Evolutionary conservation across 2,797 vertebrate species (phyloP).

Genomic region (Tapirus indicus): DNA sequence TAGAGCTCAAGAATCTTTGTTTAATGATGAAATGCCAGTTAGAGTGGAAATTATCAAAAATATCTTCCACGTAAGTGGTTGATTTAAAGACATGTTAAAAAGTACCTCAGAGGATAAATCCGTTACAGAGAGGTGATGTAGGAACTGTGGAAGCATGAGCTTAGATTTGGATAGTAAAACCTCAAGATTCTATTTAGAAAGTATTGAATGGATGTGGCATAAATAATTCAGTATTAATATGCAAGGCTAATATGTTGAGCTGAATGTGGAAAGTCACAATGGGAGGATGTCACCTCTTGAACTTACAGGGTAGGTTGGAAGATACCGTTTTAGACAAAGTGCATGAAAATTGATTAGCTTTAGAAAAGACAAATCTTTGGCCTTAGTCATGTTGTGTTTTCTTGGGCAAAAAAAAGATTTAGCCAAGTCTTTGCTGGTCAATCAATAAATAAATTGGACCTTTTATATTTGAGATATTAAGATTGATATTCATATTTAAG

Average conservation of each 20-base stretch:
- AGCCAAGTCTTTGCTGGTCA: background rate
- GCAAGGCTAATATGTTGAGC: background rate
- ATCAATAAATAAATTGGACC: background rate
- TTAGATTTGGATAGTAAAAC: background rate
- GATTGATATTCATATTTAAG: background rate
- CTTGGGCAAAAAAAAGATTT: background rate
- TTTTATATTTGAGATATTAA: constrained; percentile 4
- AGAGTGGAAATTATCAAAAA: background rate
- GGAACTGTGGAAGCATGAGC: background rate
- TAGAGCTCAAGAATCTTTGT: background rate
- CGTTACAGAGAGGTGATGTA: background rate
- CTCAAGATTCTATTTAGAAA: background rate
- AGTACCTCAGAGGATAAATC: background rate
- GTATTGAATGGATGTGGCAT: background rate
- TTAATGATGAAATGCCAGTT: background rate
- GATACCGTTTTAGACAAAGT: background rate
- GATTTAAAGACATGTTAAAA: background rate
- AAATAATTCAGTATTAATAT: background rate
- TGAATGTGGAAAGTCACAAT: background rate
- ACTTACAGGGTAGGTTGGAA: background rate
- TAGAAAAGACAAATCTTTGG: background rate
- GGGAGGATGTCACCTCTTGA: background rate
- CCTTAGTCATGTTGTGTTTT: background rate
- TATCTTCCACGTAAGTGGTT: background rate
- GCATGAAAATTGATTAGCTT: background rate